phyloP scores from a whole-genome alignment of 2,113 vertebrate species.

The Cisticola juncidis region DNA sequence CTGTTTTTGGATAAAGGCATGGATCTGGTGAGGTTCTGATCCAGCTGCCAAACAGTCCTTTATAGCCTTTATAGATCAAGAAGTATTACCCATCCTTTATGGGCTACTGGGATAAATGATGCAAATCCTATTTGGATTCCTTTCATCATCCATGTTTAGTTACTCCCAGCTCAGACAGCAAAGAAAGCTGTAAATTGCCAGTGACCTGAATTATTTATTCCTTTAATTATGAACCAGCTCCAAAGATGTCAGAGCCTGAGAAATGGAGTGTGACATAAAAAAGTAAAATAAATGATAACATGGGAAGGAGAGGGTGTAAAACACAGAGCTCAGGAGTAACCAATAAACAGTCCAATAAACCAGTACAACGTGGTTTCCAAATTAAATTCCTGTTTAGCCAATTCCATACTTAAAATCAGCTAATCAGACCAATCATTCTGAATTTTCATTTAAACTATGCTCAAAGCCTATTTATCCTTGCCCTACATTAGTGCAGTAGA shows the following conservation, averaged over 20 bases:
- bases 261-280: background rate
- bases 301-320: background rate
- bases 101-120: background rate
- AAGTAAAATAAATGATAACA: slow-evolving; percentile 9
- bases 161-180: slow-evolving; percentile 1
- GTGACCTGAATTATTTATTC: slow-evolving; percentile 37
- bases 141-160: slow-evolving; percentile 3
- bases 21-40: background rate
- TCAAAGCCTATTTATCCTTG: background rate
- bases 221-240: slow-evolving; percentile 36
- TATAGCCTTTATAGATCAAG: background rate
- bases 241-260: slow-evolving; percentile 21
- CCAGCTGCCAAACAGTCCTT: background rate
- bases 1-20: background rate
- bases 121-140: background rate
- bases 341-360: background rate
- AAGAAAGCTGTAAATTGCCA: slow-evolving; percentile 36
- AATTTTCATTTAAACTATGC: background rate
- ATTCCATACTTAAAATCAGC: background rate
- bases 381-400: background rate
- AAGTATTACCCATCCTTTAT: background rate
- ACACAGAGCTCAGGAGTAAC: background rate
- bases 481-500: background rate
- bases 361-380: background rate
- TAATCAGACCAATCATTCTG: background rate